Percentiles rank a stretch among this genome's conserved stretches.
Evolutionary conservation across 2,888 invertebrate genomes (phyloP).

Genomic region (Bimastos eiseni): DNA sequence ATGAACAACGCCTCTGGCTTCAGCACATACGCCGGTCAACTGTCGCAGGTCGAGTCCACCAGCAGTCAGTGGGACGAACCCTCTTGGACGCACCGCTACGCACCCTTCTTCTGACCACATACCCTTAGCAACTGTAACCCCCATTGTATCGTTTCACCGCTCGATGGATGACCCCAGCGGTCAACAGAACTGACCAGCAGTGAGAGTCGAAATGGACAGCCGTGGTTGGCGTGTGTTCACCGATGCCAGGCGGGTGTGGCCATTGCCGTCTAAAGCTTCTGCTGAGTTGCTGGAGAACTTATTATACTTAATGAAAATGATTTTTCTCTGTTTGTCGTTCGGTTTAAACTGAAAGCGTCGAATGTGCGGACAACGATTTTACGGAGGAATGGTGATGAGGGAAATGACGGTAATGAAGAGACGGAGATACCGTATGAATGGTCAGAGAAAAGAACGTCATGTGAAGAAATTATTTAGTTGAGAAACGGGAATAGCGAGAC

Average conservation of each 20-base stretch:
- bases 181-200: not conserved
- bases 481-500: not conserved
- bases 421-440: not conserved
- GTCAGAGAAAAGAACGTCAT: not conserved
- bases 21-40: conserved; percentile 90
- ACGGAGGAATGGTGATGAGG: no score
- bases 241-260: not conserved
- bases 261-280: not conserved
- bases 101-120: conserved; percentile 6
- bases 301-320: not conserved
- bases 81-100: conserved; percentile 48
- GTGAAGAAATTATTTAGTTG: no score
- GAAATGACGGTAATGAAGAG: not conserved
- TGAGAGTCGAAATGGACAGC: not conserved
- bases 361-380: not conserved
- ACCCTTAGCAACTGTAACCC: not conserved
- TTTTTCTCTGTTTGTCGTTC: not conserved
- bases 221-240: not conserved
- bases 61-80: conserved; percentile 66
- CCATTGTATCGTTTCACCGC: not conserved
- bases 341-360: not conserved
- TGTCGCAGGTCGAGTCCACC: conserved; percentile 86
- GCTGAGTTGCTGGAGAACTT: not conserved
- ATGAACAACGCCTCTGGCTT: conserved; percentile 71
- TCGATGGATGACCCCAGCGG: not conserved